phyloP scores from a whole-genome alignment of 2,888 invertebrate genomes.

The Trissonchulus latispiculum region DNA sequence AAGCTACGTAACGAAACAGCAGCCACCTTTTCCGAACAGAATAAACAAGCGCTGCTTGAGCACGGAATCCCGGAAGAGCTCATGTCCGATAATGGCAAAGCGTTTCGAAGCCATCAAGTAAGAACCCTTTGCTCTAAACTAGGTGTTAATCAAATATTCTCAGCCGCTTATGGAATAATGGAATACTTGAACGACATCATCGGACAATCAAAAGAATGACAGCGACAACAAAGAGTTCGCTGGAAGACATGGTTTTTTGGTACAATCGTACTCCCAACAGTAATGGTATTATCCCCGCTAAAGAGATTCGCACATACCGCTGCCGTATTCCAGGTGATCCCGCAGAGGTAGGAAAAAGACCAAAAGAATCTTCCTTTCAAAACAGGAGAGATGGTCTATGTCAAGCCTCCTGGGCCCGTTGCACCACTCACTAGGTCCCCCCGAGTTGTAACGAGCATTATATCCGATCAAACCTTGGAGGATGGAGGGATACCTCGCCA shows the following conservation, averaged over 20 bases:
- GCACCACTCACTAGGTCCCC: not conserved
- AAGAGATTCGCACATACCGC: no score
- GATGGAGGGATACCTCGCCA: not conserved
- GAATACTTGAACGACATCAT: not conserved
- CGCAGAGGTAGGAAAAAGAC: no score
- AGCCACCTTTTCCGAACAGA: not conserved
- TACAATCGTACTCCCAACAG: not conserved
- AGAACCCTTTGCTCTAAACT: not conserved
- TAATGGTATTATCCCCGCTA: not conserved
- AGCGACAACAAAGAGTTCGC: not conserved
- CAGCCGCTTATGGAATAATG: conserved; percentile 1
- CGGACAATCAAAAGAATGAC: conserved; percentile 13
- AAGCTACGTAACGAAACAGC: not conserved
- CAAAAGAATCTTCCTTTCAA: no score
- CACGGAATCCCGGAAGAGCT: not conserved
- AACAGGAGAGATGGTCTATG: conserved; percentile 1
- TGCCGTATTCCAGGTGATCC: no score
- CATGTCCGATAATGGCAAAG: not conserved
- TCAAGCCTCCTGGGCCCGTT: not conserved
- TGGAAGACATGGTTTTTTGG: conserved; percentile 3
- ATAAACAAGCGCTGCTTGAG: not conserved
- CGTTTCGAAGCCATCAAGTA: not conserved
- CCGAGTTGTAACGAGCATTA: not conserved
- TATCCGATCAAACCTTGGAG: not conserved
- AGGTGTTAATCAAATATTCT: not conserved